A percentile compares a stretch with the other conserved stretches of the same genome.
These are phyloP conservation scores for Eulacestoma nigropectus DNA, from an alignment of 2,113 vertebrate genomes.

Conservation along the genomic window DNA sequence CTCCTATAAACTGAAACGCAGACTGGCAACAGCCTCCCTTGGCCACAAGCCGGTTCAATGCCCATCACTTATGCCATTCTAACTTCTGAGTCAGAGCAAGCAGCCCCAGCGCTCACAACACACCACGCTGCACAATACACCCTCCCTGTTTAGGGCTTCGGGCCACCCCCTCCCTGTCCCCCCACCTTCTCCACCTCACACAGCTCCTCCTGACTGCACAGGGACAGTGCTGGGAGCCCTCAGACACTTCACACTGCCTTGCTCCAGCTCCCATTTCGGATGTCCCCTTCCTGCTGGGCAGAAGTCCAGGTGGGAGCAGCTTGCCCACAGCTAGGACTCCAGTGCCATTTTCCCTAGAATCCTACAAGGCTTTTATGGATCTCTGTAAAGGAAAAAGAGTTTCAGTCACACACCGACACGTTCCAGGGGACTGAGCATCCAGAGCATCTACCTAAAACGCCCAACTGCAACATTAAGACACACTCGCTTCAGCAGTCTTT, in stretches of 20 bases:
- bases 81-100: not conserved
- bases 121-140: rapidly evolving
- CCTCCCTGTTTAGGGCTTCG: not conserved
- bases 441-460: not conserved
- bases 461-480: not conserved
- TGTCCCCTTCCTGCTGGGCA: not conserved
- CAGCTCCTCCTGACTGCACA: not conserved
- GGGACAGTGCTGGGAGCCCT: not conserved
- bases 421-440: not conserved
- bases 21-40: not conserved
- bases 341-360: not conserved
- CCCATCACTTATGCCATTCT: not conserved
- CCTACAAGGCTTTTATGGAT: not conserved
- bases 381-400: not conserved
- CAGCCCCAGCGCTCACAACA: not conserved
- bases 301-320: not conserved
- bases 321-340: not conserved
- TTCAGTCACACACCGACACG: not conserved
- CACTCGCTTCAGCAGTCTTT: not conserved
- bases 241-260: not conserved
- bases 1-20: not conserved
- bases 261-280: rapidly evolving
- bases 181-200: not conserved
- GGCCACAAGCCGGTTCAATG: not conserved
- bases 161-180: not conserved